Conservation (phyloP, 2,113 vertebrate species). For the Saccopteryx leptura region DNA sequence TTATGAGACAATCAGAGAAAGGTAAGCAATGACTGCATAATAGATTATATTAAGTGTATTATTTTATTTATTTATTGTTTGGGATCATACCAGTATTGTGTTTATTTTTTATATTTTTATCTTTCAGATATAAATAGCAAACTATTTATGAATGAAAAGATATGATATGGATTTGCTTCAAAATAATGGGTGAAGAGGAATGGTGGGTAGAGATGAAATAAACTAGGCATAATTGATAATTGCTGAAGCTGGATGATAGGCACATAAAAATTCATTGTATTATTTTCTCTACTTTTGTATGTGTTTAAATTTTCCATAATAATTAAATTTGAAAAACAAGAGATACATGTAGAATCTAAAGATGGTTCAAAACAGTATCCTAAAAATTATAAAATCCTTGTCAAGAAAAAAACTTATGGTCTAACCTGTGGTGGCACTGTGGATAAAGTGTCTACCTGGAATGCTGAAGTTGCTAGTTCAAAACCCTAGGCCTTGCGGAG, state of each 20-base stretch:
- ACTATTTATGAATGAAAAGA: slow-evolving; percentile 20
- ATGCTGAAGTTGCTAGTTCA: too few relatives aligned
- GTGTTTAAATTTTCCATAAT: slow-evolving; percentile 10
- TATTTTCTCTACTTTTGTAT: background rate
- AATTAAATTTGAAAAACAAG: background rate
- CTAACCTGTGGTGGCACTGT: too few relatives aligned
- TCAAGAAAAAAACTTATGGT: background rate
- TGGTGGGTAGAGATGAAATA: background rate
- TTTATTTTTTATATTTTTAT: background rate
- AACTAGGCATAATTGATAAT: background rate
- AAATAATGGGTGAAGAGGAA: background rate
- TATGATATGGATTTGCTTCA: background rate
- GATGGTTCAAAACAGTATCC: slow-evolving; percentile 5
- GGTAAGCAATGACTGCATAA: background rate
- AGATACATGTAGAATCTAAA: background rate
- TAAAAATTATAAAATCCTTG: slow-evolving; percentile 36
- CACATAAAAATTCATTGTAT: background rate
- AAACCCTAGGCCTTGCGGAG: too few relatives aligned
- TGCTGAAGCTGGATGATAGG: background rate
- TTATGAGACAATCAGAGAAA: background rate
- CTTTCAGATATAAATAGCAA: slow-evolving; percentile 32
- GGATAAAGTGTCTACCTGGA: too few relatives aligned
- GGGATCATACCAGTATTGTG: background rate
- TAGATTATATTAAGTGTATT: background rate
- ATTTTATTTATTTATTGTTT: slow-evolving; percentile 30